phyloP scores from a whole-genome alignment of 2,797 vertebrate genomes.

The Hoplostethus atlanticus region DNA sequence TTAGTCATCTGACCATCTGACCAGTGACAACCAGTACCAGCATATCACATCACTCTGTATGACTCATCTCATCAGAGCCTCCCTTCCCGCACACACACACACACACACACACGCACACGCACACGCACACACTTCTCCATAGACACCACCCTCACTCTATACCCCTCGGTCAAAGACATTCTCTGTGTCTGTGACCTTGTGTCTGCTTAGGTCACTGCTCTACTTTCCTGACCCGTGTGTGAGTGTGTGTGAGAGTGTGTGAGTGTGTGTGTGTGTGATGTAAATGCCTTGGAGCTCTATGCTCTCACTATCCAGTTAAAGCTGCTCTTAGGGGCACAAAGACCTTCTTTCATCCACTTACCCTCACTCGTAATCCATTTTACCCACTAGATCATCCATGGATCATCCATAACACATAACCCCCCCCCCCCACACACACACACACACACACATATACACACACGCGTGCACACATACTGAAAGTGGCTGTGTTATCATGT shows the following conservation, averaged over 20 bases:
- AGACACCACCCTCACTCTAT: constrained; percentile 32
- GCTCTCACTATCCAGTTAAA: constrained; percentile 65
- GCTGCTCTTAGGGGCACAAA: constrained; percentile 76
- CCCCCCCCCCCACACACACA: constrained; percentile 20
- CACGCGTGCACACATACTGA: constrained; percentile 22
- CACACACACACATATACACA: constrained; percentile 20
- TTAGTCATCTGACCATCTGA: constrained; percentile 59
- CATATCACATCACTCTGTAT: constrained; percentile 60
- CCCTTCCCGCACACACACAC: constrained; percentile 10
- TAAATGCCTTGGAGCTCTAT: constrained; percentile 65
- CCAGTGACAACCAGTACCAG: constrained; percentile 59
- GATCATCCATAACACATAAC: constrained; percentile 65
- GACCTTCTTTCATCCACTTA: constrained; percentile 73
- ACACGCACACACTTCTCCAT: constrained; percentile 25
- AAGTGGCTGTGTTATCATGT: constrained; percentile 35
- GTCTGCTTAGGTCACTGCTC: constrained; percentile 64
- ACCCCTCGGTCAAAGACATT: constrained; percentile 65
- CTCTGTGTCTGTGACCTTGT: constrained; percentile 66
- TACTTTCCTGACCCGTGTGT: constrained; percentile 53
- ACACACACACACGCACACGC: constrained; percentile 23
- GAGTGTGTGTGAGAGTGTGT: constrained; percentile 26
- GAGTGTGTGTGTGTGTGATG: constrained; percentile 41
- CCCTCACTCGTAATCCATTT: constrained; percentile 77
- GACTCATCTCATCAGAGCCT: constrained; percentile 55
- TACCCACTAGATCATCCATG: constrained; percentile 65